phyloP scores from a whole-genome alignment of 2,797 vertebrate genomes.

The Paramormyrops hopkinsi region DNA sequence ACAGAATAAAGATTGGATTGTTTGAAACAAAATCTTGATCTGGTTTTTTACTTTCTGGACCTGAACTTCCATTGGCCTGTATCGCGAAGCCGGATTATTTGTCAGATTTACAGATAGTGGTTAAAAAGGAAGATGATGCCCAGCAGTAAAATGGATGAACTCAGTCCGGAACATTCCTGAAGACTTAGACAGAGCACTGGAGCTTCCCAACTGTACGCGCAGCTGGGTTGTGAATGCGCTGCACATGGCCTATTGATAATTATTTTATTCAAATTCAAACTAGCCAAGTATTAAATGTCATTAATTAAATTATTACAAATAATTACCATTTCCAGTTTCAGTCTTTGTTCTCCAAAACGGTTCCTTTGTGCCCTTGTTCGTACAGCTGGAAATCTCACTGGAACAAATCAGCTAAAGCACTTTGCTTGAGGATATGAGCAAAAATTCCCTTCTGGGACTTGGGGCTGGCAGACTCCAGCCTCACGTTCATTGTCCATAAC shows the following conservation, averaged over 20 bases:
- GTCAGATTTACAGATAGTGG: background rate
- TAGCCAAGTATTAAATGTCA: background rate
- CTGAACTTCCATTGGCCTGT: background rate
- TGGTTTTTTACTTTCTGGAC: background rate
- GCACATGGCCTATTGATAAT: background rate
- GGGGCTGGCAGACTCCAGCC: background rate
- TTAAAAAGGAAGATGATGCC: background rate
- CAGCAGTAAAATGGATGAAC: background rate
- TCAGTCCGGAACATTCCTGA: background rate
- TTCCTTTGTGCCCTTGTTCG: background rate
- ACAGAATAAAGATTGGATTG: background rate
- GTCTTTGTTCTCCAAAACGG: background rate
- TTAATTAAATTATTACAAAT: background rate
- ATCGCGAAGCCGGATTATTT: background rate
- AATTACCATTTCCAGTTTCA: background rate
- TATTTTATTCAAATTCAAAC: background rate
- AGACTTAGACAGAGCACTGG: background rate
- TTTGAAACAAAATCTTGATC: background rate
- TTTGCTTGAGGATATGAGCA: background rate
- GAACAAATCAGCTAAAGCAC: background rate
- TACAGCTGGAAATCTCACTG: background rate
- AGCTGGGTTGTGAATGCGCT: background rate
- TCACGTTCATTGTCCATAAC: background rate
- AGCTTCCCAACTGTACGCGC: background rate
- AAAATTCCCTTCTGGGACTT: background rate